Base-by-base conservation (phyloP, 2,113 vertebrate genomes). In the Petrocephalus microphthalmus region DNA sequence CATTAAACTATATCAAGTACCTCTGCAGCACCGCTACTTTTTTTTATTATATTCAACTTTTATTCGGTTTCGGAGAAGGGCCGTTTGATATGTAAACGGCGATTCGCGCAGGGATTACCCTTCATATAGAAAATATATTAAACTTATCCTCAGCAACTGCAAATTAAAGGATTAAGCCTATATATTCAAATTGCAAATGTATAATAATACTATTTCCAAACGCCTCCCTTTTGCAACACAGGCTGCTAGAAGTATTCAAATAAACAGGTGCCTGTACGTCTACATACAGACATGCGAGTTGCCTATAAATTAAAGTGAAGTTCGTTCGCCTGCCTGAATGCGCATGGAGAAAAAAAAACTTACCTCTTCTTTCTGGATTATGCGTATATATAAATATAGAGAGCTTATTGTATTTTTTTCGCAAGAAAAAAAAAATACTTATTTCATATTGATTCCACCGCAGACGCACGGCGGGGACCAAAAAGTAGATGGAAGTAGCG, bases 401-500 rank as follows among this genome's bases (percentile, higher is more conserved):
- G 42, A 42, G 42, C 53, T 53, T 45, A n/a, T 15, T 0, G 20
- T 53, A 7, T 3, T 47, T 47, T 42, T 60, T 60, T 17, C 5
- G 2, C 52, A 10, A 64, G 57, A 64, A 60, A n/a, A 49, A 29
- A 8, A 84, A 57, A 37, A 22, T 19, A 83, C 33, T 33, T 84
- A 57, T 83, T 83, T 88, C 20, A 54, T 60, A 20, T 84, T 84
- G 33, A 88, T 57, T 57, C 53, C 74, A 60, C 37, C 54, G n/a
- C n/a, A 60, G 53, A 71, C 25, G 84, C 86, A 89, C 90, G 90
- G 87, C 88, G 89, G 90, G 90, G 87, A 84, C 71, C 51, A 33
- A 15, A 13, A 84, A 89, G 89, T 90, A 71, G 29, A 54, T 42
- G 74, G 57, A 86, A 86, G 67, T 78, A 67, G n/a, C 19, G 45